Evolutionary conservation across 1,140 invertebrate genomes (phyloP).

Genomic region (Drosophila nigrodunni): DNA sequence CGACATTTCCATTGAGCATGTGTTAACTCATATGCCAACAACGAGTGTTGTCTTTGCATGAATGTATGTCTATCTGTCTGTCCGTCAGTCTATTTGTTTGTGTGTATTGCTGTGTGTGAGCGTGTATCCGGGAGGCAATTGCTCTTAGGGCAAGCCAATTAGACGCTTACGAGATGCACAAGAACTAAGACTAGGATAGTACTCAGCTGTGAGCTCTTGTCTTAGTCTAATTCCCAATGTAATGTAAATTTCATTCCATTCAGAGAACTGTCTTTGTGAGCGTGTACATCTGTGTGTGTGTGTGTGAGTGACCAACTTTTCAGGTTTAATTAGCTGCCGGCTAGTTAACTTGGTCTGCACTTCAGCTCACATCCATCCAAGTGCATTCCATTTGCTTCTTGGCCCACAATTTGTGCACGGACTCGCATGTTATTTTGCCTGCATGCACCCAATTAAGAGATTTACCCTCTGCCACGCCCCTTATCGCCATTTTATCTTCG

Average conservation of each 20-base stretch:
- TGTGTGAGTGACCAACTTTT: slow-evolving; percentile 71
- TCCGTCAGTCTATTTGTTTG: not conserved
- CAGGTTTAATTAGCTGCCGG: slow-evolving; percentile 79
- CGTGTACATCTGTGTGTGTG: slow-evolving; percentile 19
- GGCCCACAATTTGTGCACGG: slow-evolving; percentile 54
- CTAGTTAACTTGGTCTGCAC: slow-evolving; percentile 72
- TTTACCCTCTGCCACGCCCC: slow-evolving; percentile 50
- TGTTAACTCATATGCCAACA: slow-evolving; percentile 62
- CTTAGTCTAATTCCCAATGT: slow-evolving; percentile 75
- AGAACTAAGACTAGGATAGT: slow-evolving; percentile 42
- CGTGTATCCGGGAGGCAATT: slow-evolving; percentile 22
- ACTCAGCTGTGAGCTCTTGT: slow-evolving; percentile 44
- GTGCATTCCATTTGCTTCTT: slow-evolving; percentile 21
- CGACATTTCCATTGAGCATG: slow-evolving; percentile 70
- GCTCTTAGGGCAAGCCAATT: slow-evolving; percentile 57
- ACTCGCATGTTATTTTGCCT: slow-evolving; percentile 81
- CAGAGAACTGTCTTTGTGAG: slow-evolving; percentile 11
- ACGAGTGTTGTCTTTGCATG: not conserved
- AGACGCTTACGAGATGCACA: slow-evolving; percentile 63
- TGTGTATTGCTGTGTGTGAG: not conserved
- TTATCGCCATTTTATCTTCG: not conserved
- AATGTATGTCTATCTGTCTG: not conserved
- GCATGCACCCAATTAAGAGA: slow-evolving; percentile 81
- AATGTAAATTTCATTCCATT: slow-evolving; percentile 63
- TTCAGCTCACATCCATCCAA: slow-evolving; percentile 38